phyloP scores from a whole-genome alignment of 2,113 vertebrate genomes.

The Engraulis encrasicolus region DNA sequence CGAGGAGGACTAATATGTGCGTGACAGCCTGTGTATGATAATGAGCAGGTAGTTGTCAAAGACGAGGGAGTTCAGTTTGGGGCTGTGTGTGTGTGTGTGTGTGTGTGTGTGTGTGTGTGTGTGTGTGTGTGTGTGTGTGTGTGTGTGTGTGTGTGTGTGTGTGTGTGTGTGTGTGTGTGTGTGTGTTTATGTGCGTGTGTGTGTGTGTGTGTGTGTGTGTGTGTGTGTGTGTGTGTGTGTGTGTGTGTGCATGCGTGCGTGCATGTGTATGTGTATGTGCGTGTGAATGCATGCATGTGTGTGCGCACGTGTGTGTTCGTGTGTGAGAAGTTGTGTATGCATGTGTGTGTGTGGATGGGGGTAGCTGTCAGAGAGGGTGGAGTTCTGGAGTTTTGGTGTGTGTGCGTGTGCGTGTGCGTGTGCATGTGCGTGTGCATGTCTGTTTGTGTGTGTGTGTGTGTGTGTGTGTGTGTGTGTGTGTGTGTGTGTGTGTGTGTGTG shows the following conservation, averaged over 20 bases:
- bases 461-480: neutral
- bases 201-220: neutral
- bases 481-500: neutral
- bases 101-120: constrained; percentile 70
- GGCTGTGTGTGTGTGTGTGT: constrained; percentile 89
- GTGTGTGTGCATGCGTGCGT: neutral
- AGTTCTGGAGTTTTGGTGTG: no score
- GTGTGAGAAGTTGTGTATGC: neutral
- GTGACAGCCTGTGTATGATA: constrained; percentile 88
- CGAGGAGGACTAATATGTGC: constrained; percentile 86
- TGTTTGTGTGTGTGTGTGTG: neutral
- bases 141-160: neutral
- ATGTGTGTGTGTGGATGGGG: neutral
- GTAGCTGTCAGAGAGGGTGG: no score
- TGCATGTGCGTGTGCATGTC: neutral
- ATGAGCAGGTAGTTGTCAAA: constrained; percentile 95
- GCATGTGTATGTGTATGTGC: neutral
- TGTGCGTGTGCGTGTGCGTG: neutral
- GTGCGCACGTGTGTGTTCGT: neutral
- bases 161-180: constrained; percentile 22
- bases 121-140: constrained; percentile 53
- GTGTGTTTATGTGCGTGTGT: neutral
- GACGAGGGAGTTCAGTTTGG: constrained; percentile 86
- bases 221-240: neutral
- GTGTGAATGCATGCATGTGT: neutral